Conservation (phyloP, 1,140 invertebrate species). For the Euglossa dilemma region DNA sequence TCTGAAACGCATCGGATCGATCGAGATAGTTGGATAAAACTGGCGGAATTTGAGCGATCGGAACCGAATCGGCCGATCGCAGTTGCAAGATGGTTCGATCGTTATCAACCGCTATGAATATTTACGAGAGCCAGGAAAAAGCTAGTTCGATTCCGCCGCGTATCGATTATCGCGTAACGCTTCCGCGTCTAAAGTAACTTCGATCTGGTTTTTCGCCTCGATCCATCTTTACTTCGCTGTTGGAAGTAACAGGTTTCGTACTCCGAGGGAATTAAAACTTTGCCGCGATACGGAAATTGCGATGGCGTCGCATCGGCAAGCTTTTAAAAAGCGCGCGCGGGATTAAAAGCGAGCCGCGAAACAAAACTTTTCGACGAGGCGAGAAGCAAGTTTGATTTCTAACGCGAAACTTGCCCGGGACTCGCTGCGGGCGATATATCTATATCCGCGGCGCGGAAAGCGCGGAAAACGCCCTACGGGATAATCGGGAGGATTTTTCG, state of each 20-base stretch:
- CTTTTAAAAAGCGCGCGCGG: background rate
- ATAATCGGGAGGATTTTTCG: no score
- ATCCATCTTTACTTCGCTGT: background rate
- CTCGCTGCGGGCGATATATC: no score
- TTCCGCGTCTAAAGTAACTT: background rate
- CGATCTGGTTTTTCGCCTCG: background rate
- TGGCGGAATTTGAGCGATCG: no score
- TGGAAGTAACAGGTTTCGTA: conserved; percentile 4
- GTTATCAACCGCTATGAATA: background rate
- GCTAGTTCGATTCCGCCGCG: background rate
- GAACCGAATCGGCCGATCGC: no score
- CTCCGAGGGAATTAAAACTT: conserved; percentile 11
- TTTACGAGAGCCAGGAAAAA: background rate
- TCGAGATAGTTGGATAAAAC: no score
- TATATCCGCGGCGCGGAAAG: no score
- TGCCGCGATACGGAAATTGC: background rate
- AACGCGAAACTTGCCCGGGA: background rate
- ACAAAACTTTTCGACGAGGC: background rate
- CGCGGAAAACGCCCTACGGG: no score
- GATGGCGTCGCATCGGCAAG: background rate
- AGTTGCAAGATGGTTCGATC: no score
- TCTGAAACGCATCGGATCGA: background rate
- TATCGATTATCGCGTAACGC: background rate
- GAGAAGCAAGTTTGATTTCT: background rate
- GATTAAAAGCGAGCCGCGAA: background rate